Evolutionary conservation across 2,888 invertebrate species (phyloP), one percentile per base, ranked within the genome.

Genomic region (Pammene aurita): DNA sequence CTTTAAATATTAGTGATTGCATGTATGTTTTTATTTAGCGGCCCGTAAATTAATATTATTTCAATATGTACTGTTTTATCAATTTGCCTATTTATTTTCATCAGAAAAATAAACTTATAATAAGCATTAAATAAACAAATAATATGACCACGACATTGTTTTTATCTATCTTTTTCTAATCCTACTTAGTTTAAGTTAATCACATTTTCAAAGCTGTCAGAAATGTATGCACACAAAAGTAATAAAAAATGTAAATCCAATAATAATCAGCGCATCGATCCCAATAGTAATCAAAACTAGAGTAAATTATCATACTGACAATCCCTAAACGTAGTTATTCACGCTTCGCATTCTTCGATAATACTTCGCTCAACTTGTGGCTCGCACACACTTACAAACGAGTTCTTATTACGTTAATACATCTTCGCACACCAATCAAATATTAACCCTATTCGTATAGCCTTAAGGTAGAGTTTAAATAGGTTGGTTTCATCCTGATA

Each of bases 261-360:
- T 26, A 26, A 64, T 67, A 66, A 56, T 61, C 61, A 54, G 35
- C 26, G 26, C 50, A 64, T 70, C 68, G 74, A 74, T 75, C 72
- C 67, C 64, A 75, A 73, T 67, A 71, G 70, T 75, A 84, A 84
- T 79, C 82, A 83, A 81, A 88, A 86, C 83, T 87, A 83, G 84
- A 87, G 85, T 85, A 85, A 89, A 90, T 87, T 86, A 89, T 87
- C 87, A 80, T 79, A 64, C 81, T 89, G 88, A 87, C 82, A 86
- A 84, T 89, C 86, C 89, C 90, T 88, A 90, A 92, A 81, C 89
- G 89, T 86, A 87, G 89, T 90, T 90, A 90, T 92, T 90, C 90
- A 90, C 90, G 87, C 88, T 87, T 84, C 83, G 87, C 92, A 91
- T 92, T 92, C 90, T 92, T 92, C 86, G 86, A 90, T 69, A 69